A percentile compares a stretch with the other conserved stretches of the same genome.
Conservation (phyloP, 2,888 invertebrate genomes). For the Drosophila rubida region DNA sequence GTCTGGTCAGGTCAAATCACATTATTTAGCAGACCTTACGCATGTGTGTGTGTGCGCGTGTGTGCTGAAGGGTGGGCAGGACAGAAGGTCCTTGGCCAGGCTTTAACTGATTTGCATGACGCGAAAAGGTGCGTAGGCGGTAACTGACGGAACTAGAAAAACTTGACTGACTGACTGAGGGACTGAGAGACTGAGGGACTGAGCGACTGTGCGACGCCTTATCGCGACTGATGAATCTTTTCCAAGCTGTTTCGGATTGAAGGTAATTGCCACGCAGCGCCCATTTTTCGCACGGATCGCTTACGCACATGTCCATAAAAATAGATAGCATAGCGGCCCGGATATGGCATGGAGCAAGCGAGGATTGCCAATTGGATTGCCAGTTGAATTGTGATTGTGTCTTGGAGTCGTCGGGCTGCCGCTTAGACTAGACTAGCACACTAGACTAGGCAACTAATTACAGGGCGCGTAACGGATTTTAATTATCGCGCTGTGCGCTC, state of each 20-base stretch:
- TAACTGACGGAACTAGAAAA: constrained; percentile 29
- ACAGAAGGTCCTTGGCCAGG: constrained; percentile 34
- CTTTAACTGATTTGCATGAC: constrained; percentile 62
- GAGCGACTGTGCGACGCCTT: constrained; percentile 42
- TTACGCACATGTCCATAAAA: constrained; percentile 78
- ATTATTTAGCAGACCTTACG: constrained; percentile 48
- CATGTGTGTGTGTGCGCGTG: constrained; percentile 37
- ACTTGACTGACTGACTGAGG: constrained; percentile 1
- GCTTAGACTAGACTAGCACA: neutral
- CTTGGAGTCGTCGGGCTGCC: neutral
- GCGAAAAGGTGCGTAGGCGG: constrained; percentile 77
- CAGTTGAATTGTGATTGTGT: constrained; percentile 9
- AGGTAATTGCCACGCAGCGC: constrained; percentile 83
- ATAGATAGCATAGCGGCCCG: constrained; percentile 64
- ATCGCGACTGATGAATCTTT: constrained; percentile 72
- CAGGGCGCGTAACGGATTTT: constrained; percentile 78
- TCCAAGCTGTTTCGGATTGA: constrained; percentile 72
- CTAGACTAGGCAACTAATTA: constrained; percentile 71
- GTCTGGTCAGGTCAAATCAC: constrained; percentile 40
- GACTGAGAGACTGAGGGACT: neutral
- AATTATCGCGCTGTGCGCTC: constrained; percentile 69
- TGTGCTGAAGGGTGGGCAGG: neutral
- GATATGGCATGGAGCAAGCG: constrained; percentile 37
- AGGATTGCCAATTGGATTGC: too few relatives aligned
- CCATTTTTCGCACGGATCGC: constrained; percentile 83